Evolutionary conservation across 2,113 vertebrate species (phyloP).

Genomic region (Oncorhynchus nerka): DNA sequence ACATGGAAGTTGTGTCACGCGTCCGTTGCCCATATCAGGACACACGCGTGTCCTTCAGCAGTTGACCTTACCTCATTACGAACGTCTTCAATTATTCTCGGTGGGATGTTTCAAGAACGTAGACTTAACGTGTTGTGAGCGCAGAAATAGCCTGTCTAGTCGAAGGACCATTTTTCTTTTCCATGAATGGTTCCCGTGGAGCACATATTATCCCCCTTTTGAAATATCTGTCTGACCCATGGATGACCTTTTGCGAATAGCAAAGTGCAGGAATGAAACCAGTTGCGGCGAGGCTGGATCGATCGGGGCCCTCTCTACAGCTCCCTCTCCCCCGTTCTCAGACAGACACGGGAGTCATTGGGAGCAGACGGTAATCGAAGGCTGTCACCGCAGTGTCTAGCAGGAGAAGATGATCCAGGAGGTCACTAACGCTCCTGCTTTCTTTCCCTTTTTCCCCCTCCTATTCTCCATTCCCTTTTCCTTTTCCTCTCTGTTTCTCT

Average conservation of each 20-base stretch:
- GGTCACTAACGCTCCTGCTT: slow-evolving; percentile 15
- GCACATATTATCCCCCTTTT: slow-evolving; percentile 30
- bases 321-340: background rate
- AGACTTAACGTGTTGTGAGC: slow-evolving; percentile 11
- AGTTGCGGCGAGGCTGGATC: slow-evolving; percentile 27
- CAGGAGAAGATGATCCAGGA: slow-evolving; percentile 32
- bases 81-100: slow-evolving; percentile 11
- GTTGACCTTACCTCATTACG: slow-evolving; percentile 14
- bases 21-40: background rate
- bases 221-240: slow-evolving; percentile 32
- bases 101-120: slow-evolving; percentile 3
- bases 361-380: slow-evolving; percentile 39
- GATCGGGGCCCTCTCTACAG: background rate
- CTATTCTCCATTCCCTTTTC: slow-evolving; percentile 35
- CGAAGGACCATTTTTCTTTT: slow-evolving; percentile 26
- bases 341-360: slow-evolving; percentile 25
- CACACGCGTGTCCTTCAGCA: slow-evolving; percentile 10
- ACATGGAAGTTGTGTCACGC: slow-evolving; percentile 1
- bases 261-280: slow-evolving; percentile 24
- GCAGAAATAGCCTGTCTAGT: slow-evolving; percentile 26
- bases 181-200: slow-evolving; percentile 33
- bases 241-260: slow-evolving; percentile 41
- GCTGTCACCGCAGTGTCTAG: slow-evolving; percentile 33
- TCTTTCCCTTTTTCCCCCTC: slow-evolving; percentile 22
- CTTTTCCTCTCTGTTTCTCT: background rate